Base-by-base conservation (phyloP, 2,888 invertebrate species). In the Leptinotarsa rubiginosa region DNA sequence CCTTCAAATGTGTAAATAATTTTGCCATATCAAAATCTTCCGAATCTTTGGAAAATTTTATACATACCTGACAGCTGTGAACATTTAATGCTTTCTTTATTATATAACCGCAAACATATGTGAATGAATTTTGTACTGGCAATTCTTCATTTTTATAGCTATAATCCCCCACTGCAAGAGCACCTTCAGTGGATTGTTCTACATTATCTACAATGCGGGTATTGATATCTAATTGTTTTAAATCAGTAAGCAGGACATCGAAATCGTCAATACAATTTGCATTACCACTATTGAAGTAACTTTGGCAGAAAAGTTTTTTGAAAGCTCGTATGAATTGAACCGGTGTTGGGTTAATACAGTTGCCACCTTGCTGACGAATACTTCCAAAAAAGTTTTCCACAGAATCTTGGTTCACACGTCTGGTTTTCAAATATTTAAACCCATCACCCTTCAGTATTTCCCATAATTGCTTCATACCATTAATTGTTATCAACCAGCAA, bases 331-430 rank as follows among this genome's bases (percentile, higher is more conserved):
- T 50, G 70, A 80, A 80, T 20, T 80, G 79, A 1, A 81, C 75
- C 12, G 82, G 78, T n/a, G 80, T 80, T n/a, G 81, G 80, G 67
- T 80, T 80, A 18, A 77, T 73, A 25, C 59, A 70, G 65, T 80
- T 80, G 25, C 79, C 79, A 20, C 76, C 72, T 74, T 79, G 75
- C 72, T 78, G 78, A 47, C 80, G 69, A 49, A 80, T 69, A 64
- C 72, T 67, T 7, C 78, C 80, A 78, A 81, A 82, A 72, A 77
- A 79, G 67, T 79, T 82, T 72, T 82, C 81, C 16, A 82, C n/a
- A 41, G 75, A 73, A 69, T 81, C 81, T 72, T 78, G 78, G 69
- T 80, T 79, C 13, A 82, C 52, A 62, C 78, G 56, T 50, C 81
- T 75, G 10, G 81, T 81, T 68, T 73, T 75, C 49, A 81, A 50